These are phyloP conservation scores for Sebastes iracundus DNA, from an alignment of 2,797 vertebrate genomes.

Conservation along the genomic window DNA sequence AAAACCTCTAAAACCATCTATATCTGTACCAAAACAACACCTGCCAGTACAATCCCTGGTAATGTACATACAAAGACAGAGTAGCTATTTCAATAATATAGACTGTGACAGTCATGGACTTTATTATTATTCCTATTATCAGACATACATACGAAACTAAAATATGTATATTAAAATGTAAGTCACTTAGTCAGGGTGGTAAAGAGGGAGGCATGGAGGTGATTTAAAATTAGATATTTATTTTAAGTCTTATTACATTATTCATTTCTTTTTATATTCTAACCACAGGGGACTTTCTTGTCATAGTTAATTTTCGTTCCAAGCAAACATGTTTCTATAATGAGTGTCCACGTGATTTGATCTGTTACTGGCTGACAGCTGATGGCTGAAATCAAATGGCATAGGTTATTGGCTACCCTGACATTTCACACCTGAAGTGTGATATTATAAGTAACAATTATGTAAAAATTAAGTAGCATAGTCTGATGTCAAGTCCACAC, in stretches of 20 bases:
- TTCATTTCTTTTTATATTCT: not conserved
- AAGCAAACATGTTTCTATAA: not conserved
- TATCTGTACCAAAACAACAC: not conserved
- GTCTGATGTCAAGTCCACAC: not conserved
- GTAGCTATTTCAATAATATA: not conserved
- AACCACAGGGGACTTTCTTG: not conserved
- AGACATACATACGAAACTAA: not conserved
- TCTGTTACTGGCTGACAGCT: not conserved
- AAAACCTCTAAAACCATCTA: not conserved
- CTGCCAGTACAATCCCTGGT: not conserved
- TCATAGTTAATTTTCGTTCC: not conserved
- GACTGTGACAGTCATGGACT: not conserved
- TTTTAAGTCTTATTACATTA: not conserved
- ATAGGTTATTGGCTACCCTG: not conserved
- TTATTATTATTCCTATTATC: not conserved
- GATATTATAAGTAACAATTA: not conserved
- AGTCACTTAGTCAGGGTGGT: not conserved
- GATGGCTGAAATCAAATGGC: not conserved
- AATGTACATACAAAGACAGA: not conserved
- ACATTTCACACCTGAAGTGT: not conserved
- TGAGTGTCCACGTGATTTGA: not conserved
- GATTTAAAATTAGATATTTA: not conserved
- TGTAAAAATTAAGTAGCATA: not conserved
- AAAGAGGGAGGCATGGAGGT: not conserved
- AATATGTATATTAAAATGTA: not conserved